Evolutionary conservation across 2,888 invertebrate genomes (phyloP), one percentile per base, ranked within the genome.

Genomic region (Shargacucullia verbasci): DNA sequence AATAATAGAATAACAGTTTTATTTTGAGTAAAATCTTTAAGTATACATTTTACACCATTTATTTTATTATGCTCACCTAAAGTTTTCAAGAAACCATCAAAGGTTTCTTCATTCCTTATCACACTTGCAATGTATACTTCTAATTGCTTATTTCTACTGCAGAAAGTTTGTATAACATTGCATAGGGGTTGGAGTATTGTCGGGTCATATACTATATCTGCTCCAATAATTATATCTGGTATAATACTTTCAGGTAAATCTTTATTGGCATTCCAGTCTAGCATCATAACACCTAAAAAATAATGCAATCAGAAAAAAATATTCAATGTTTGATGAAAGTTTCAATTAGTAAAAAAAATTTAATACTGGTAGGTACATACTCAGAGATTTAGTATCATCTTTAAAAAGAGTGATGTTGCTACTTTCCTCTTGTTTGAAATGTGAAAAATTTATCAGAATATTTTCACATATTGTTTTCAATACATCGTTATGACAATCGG

Each of bases 401-500:
- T 57, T 76, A 62, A 79, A 87, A 13, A 74, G 29, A 33, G 64
- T 79, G 10, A 34, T 44, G 53, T 72, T 37, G 38, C 53, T 13
- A 1, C 33, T 52, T 25, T 70, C 63, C 45, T 62, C 54, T 52
- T 76, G 40, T 31, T 61, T 31, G 11, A 72, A 58, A 35, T 72
- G 29, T 41, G 86, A 78, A 67, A 95, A 94, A 88, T 97, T 97
- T 1, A 95, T 86, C 25, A 80, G 68, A 38, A 97, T 86, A 87
- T 97, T 97, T 47, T 95, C 92, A 66, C 88, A 86, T 48, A 97
- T 90, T 35, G 95, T 90, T 31, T 94, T 88, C 13, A 97, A 84
- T 20, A 98, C 97, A 45, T 94, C 90, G 0, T 86, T 78, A 79
- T 97, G 97, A 76, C 96, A 96, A 84, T 98, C 98, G 12, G 96